Conservation (phyloP, 64 coral and sea anemone genomes). For the Catalaphyllia jardinei region DNA sequence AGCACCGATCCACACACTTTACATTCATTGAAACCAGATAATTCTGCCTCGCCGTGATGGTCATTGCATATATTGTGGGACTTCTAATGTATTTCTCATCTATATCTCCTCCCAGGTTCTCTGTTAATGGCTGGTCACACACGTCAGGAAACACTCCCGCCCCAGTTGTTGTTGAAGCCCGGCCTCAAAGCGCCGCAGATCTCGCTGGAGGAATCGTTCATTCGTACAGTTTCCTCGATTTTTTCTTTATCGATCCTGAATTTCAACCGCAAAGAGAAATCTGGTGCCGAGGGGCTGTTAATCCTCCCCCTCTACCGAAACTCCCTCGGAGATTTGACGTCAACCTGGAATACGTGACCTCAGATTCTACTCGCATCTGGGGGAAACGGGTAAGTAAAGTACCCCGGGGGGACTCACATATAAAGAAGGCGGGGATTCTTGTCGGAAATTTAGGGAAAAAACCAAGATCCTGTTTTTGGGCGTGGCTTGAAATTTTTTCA, state of each 20-base stretch:
- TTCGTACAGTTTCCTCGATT: constrained; percentile 26
- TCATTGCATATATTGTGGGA: no score
- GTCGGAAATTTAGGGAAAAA: no score
- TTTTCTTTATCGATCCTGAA: not conserved
- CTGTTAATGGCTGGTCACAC: constrained; percentile 22
- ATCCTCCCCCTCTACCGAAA: constrained; percentile 13
- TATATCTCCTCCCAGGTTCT: not conserved
- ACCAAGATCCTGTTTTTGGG: no score
- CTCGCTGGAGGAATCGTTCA: constrained; percentile 25
- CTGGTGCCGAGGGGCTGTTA: constrained; percentile 5
- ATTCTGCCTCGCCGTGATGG: no score
- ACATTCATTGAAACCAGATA: no score
- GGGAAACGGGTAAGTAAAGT: not conserved
- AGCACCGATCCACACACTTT: not conserved
- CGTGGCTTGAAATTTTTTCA: no score
- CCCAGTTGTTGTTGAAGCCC: constrained; percentile 27
- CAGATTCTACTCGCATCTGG: not conserved
- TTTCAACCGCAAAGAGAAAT: constrained; percentile 18
- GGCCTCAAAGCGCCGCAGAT: not conserved
- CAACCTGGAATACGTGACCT: not conserved
- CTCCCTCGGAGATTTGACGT: constrained; percentile 22
- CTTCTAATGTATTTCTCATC: not conserved
- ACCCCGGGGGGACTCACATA: no score
- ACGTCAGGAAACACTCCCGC: constrained; percentile 5
- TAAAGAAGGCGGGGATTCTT: no score